Evolutionary conservation across 1,140 invertebrate species (phyloP), one percentile per base, ranked within the genome.

Genomic region (Aricia agestis): DNA sequence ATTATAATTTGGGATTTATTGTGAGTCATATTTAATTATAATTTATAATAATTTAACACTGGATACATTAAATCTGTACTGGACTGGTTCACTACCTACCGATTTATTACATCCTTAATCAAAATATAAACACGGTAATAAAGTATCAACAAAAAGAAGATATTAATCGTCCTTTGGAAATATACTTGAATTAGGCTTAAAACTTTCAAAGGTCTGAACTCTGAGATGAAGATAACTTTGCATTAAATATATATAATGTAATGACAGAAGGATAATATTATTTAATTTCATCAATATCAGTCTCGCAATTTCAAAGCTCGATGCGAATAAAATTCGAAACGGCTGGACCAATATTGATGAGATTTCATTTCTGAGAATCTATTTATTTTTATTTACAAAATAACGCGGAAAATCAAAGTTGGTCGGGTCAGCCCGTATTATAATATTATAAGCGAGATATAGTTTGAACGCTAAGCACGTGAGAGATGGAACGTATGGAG

Each of bases 401-500:
- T 25, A 25, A 2, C 25, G 25, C 3, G 3, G 25, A 25, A 52
- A 13, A 52, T 15, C 3, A 52, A 52, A 1, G 9, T 36, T 9
- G 0, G 36, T 5, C 36, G 45, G 13, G 45, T 13, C 9, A 11
- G 5, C 13, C 9, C 3, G 45, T 52, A 42, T 42, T 7, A 11
- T 42, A 52, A 13, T 52, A 52, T 13, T 13, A 52, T 52, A 52
- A 15, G 13, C 45, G 45, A 0, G 13, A 52, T 52, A 52, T 52
- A 52, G 18, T 59, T 59, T 69, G 82, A 79, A 72, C 82, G 79
- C 82, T 82, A 81, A 84, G 76, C 80, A 80, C 76, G 71, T 78
- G 77, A 71, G 78, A 79, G 82, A 80, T 82, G 84, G 81, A 83
- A 79, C 78, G 74, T 73, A 73, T 75, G 71, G 80, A 83, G 83